Percentiles rank a stretch among this genome's conserved stretches.
phyloP scores from a whole-genome alignment of 2,113 vertebrate genomes.

The Nyctibius bracteatus region DNA sequence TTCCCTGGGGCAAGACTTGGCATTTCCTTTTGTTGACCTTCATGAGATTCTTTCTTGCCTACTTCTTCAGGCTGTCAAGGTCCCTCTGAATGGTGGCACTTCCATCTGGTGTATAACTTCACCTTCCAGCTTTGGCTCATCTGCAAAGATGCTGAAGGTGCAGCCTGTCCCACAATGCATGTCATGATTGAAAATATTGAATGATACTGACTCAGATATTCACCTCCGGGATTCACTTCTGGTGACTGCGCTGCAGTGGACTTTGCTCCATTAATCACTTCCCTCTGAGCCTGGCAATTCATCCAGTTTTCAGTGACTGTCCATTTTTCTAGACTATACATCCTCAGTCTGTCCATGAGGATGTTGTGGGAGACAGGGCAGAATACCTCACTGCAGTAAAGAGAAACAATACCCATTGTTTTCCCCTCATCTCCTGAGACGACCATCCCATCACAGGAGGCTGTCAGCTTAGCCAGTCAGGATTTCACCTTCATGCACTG shows the following conservation, averaged over 20 bases:
- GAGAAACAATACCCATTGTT: background rate
- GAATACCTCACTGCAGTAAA: background rate
- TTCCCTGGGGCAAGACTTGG: background rate
- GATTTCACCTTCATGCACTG: background rate
- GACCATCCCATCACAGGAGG: background rate
- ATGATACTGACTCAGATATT: background rate
- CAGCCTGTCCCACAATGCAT: background rate
- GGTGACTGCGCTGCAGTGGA: background rate
- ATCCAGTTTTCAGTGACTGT: background rate
- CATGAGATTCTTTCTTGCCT: background rate
- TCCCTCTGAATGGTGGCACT: background rate
- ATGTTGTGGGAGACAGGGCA: background rate
- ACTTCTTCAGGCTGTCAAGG: background rate
- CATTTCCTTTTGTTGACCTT: background rate
- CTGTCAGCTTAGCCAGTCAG: background rate
- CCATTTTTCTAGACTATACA: background rate
- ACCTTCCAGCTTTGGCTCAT: background rate
- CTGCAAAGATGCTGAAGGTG: background rate
- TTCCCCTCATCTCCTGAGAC: background rate
- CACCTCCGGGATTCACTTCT: background rate
- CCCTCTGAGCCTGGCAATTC: background rate
- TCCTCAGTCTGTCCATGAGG: background rate
- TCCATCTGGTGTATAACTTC: background rate
- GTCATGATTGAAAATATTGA: background rate
- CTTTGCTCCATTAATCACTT: background rate